A percentile compares a stretch with the other conserved stretches of the same genome.
These are phyloP conservation scores for Plemyria rubiginata DNA, from an alignment of 2,888 invertebrate genomes.

Conservation along the genomic window DNA sequence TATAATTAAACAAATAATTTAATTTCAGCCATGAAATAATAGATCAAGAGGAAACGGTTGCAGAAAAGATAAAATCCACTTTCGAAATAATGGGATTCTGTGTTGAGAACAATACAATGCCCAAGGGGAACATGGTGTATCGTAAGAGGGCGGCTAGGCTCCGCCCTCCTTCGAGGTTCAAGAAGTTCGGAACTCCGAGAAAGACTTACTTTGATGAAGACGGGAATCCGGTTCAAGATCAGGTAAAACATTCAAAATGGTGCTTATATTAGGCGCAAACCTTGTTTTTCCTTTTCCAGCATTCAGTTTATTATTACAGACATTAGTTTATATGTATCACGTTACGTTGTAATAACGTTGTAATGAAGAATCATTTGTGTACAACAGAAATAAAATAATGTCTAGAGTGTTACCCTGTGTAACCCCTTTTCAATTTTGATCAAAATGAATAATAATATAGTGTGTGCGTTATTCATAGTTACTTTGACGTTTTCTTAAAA, in stretches of 20 bases:
- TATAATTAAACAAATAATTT: too few species aligned
- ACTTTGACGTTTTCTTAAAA: too few species aligned
- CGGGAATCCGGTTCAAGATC: slow-evolving; percentile 79
- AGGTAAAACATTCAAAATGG: slow-evolving; percentile 48
- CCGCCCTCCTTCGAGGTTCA: slow-evolving; percentile 69
- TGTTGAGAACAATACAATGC: slow-evolving; percentile 61
- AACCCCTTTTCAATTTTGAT: background rate
- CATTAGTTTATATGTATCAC: background rate
- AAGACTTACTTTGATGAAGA: slow-evolving; percentile 89
- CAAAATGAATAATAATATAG: background rate
- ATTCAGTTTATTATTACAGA: background rate
- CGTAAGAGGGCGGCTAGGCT: slow-evolving; percentile 86
- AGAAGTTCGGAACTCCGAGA: slow-evolving; percentile 65
- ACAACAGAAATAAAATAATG: slow-evolving; percentile 5
- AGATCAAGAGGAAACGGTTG: slow-evolving; percentile 74
- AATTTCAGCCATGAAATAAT: slow-evolving; percentile 83
- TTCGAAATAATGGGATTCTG: slow-evolving; percentile 87
- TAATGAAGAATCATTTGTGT: too few species aligned
- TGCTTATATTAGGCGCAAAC: background rate
- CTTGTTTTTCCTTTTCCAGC: background rate
- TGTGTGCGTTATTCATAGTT: too few species aligned
- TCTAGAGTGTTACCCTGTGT: slow-evolving; percentile 3
- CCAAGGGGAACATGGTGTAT: slow-evolving; percentile 86
- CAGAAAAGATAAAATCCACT: slow-evolving; percentile 86
- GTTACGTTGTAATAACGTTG: too few species aligned